Evolutionary conservation across 2,113 vertebrate genomes (phyloP), one percentile per base, ranked within the genome.

Genomic region (Pseudolaguvia tuberculata): DNA sequence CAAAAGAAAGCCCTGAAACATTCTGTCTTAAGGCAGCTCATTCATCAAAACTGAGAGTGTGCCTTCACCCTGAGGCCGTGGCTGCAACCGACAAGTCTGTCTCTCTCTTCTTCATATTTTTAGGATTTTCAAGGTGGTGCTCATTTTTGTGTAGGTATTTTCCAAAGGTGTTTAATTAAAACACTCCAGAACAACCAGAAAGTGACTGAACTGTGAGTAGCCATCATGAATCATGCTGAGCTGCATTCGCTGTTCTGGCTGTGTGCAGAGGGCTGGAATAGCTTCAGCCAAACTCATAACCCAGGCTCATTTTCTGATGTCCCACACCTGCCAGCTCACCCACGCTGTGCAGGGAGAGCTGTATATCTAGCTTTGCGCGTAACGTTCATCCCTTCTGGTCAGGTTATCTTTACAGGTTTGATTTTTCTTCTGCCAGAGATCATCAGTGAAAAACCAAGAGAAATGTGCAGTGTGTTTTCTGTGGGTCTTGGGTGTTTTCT

Each of bases 31-130:
- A 78, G 81, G 21, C 73, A 81, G 76, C 65, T 82, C 83, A 87
- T 84, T 84, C 70, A 86, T 88, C 79, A 80, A 78, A 82, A 27
- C 79, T 76, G 73, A 63, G 84, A 81, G 82, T 66, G 72, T 81
- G 73, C 73, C 61, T 73, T 79, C 55, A 76, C 72, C 78, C 75
- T 9, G 78, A 72, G 81, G 78, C 75, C 66, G 75, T 68, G 47
- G 57, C 72, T 65, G 57, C 23, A 65, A 57, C 23, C 35, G 42
- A 23, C 50, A 63, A 39, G 62, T 14, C 69, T 5, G 35, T 20
- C 72, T 73, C 61, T 81, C 23, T 55, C 70, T 47, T 50, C 61
- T 74, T 57, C 73, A 56, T 53, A 9, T 77, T 70, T 65, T 25
- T 59, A 70, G 76, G 47, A 67, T 57, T 48, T 77, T 78, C 68